These are phyloP conservation scores for Melanerpes aurifrons DNA, from an alignment of 2,113 vertebrate genomes.

Conservation along the genomic window DNA sequence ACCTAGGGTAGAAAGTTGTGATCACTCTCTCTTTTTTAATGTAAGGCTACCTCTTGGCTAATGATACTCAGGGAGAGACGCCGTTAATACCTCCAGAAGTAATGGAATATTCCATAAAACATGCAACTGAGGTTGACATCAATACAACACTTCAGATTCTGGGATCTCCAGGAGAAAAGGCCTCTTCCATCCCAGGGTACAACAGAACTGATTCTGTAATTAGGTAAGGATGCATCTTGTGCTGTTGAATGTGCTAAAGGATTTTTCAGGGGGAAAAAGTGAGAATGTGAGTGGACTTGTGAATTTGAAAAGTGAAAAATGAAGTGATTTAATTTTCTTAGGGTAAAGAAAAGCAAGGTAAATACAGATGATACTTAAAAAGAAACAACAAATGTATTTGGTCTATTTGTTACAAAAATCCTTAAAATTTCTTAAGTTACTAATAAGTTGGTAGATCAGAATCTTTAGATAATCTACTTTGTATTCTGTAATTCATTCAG, in stretches of 20 bases:
- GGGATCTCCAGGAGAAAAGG: slow-evolving; percentile 97
- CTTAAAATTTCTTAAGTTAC: neutral
- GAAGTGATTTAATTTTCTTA: neutral
- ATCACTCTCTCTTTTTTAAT: slow-evolving; percentile 77
- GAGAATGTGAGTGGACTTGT: neutral
- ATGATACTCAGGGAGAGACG: slow-evolving; percentile 98
- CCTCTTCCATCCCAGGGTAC: slow-evolving; percentile 96
- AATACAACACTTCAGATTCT: slow-evolving; percentile 98
- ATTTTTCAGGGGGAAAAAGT: neutral
- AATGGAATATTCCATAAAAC: slow-evolving; percentile 99
- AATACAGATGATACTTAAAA: neutral
- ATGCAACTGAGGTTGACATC: slow-evolving; percentile 97
- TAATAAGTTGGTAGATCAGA: neutral
- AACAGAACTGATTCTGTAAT: slow-evolving; percentile 98
- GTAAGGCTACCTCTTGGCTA: slow-evolving; percentile 96
- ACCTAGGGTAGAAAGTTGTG: slow-evolving; percentile 74
- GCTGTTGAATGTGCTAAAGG: neutral
- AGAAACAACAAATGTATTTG: neutral
- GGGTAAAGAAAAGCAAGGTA: neutral
- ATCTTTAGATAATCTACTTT: neutral
- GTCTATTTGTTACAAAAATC: neutral
- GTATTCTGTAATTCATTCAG: neutral
- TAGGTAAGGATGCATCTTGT: slow-evolving; percentile 80
- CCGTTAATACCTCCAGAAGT: slow-evolving; percentile 97
- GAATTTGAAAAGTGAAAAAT: neutral